Conservation (phyloP, 2,113 vertebrate species). For the Gracilinanus agilis region DNA sequence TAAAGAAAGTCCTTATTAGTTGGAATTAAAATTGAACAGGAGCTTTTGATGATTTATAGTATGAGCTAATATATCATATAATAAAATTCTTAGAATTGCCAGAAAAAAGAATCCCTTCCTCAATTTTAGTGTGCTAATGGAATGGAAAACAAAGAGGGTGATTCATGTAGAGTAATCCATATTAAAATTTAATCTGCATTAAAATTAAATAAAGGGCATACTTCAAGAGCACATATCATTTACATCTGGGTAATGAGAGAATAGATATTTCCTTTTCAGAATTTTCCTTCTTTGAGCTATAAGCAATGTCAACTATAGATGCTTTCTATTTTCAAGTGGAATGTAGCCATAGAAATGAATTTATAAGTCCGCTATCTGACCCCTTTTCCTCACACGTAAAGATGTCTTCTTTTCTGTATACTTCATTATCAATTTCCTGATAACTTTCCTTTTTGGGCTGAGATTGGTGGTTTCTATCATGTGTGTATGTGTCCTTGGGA, state of each 20-base stretch:
- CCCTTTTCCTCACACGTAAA: constrained; percentile 46
- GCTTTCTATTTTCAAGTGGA: constrained; percentile 69
- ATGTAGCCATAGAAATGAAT: constrained; percentile 62
- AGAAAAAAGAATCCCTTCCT: constrained; percentile 73
- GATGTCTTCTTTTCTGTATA: constrained; percentile 37
- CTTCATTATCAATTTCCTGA: constrained; percentile 60
- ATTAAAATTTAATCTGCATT: constrained; percentile 82
- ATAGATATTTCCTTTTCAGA: constrained; percentile 73
- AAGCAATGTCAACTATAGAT: constrained; percentile 68
- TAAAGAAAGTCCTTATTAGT: constrained; percentile 48
- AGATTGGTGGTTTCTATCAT: not conserved
- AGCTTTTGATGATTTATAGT: constrained; percentile 45
- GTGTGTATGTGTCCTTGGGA: not conserved
- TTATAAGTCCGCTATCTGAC: constrained; percentile 67
- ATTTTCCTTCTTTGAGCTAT: constrained; percentile 64
- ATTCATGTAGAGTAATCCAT: constrained; percentile 72
- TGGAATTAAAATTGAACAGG: constrained; percentile 24
- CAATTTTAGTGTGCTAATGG: constrained; percentile 77
- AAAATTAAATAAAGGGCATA: constrained; percentile 80
- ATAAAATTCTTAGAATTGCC: constrained; percentile 69
- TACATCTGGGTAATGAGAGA: constrained; percentile 73
- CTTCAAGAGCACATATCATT: constrained; percentile 77
- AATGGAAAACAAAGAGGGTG: constrained; percentile 66
- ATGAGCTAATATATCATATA: constrained; percentile 49
- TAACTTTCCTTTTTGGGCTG: constrained; percentile 61